Conservation (phyloP, 2,113 vertebrate species). For the Notothenia rossii region DNA sequence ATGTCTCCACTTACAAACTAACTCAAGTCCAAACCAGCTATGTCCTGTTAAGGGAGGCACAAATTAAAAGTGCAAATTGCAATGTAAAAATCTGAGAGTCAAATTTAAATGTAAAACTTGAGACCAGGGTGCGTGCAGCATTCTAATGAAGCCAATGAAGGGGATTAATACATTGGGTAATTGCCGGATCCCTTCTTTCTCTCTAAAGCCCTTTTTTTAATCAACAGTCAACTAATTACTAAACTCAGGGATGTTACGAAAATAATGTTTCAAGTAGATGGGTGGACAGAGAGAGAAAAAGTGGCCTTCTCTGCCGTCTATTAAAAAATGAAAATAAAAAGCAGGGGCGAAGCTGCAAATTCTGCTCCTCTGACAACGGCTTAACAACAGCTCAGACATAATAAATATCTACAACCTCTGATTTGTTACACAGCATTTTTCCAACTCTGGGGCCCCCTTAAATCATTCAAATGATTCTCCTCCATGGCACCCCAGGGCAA, state of each 20-base stretch:
- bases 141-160: conserved; percentile 81
- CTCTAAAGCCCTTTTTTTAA: conserved; percentile 75
- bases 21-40: conserved; percentile 71
- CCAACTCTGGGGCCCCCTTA: conserved; percentile 17
- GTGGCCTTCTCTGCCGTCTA: not conserved
- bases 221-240: conserved; percentile 80
- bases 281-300: conserved; percentile 43
- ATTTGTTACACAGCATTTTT: conserved; percentile 33
- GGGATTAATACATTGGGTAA: conserved; percentile 82
- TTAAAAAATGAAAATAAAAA: conserved; percentile 5
- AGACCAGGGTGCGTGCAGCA: conserved; percentile 67
- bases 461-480: conserved; percentile 42
- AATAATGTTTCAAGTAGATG: conserved; percentile 55
- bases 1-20: conserved; percentile 63
- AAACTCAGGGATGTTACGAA: conserved; percentile 60
- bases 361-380: conserved; percentile 44
- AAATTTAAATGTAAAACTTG: conserved; percentile 81
- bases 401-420: conserved; percentile 57
- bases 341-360: conserved; percentile 23
- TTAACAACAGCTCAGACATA: conserved; percentile 59
- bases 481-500: conserved; percentile 21
- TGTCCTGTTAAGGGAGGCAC: conserved; percentile 71
- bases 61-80: conserved; percentile 83
- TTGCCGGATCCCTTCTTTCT: conserved; percentile 74
- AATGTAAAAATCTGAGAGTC: conserved; percentile 73